Evolutionary conservation across 1,140 invertebrate genomes (phyloP).

Genomic region (Phenacoccus solenopsis): DNA sequence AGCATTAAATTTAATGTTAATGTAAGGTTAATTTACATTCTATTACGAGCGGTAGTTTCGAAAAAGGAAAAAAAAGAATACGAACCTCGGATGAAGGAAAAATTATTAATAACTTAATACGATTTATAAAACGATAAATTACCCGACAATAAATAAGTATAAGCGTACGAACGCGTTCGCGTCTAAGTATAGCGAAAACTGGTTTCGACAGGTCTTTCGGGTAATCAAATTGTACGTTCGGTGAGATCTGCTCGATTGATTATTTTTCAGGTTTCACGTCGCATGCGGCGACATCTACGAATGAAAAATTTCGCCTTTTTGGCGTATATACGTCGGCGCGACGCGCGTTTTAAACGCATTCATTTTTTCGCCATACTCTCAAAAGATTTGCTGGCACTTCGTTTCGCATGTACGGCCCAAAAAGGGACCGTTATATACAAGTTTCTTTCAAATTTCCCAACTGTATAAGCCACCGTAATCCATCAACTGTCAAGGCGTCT

Average conservation of each 20-base stretch:
- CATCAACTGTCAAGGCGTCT: slow-evolving; percentile 13
- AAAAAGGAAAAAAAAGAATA: too few relatives aligned
- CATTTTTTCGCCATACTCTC: background rate
- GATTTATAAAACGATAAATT: background rate
- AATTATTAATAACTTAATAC: background rate
- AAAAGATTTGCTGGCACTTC: background rate
- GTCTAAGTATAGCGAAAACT: background rate
- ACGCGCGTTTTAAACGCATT: background rate
- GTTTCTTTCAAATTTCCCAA: slow-evolving; percentile 15
- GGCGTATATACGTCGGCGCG: background rate
- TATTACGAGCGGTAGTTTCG: background rate
- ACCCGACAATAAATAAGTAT: background rate
- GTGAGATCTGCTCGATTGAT: too few relatives aligned
- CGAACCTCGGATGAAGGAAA: too few relatives aligned
- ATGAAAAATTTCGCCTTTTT: too few relatives aligned
- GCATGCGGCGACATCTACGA: too few relatives aligned
- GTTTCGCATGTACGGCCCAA: background rate
- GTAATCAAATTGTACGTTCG: background rate
- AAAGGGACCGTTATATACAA: background rate
- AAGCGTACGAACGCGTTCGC: too few relatives aligned
- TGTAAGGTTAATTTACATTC: background rate
- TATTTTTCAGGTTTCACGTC: too few relatives aligned
- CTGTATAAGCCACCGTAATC: slow-evolving; percentile 9
- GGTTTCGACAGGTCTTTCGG: background rate
- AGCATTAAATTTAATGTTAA: background rate